A percentile compares a stretch with the other conserved stretches of the same genome.
phyloP scores from a whole-genome alignment of 2,888 invertebrate genomes.

The Prosopocoilus inquinatus region DNA sequence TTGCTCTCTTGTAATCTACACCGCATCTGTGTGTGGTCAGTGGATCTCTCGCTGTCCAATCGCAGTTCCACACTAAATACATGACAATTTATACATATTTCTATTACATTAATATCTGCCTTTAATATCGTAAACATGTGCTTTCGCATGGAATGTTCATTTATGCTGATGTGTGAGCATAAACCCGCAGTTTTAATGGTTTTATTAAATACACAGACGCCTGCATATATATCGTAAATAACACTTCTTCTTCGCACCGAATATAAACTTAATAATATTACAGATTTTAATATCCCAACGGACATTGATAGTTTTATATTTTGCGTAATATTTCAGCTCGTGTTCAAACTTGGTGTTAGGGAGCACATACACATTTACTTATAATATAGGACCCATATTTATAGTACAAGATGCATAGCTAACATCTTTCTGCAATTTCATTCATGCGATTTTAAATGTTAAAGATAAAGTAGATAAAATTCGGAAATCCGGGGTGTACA shows the following conservation, averaged over 20 bases:
- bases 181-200: slow-evolving; percentile 41
- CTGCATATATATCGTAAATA: slow-evolving; percentile 32
- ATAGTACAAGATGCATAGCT: too few relatives aligned
- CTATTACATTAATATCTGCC: slow-evolving; percentile 5
- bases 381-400: too few relatives aligned
- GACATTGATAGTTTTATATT: neutral
- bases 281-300: neutral
- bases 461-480: too few relatives aligned
- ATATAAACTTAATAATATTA: slow-evolving; percentile 1
- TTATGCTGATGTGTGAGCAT: slow-evolving; percentile 41
- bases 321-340: neutral
- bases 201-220: slow-evolving; percentile 42
- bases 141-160: slow-evolving; percentile 33
- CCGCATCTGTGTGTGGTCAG: slow-evolving; percentile 11
- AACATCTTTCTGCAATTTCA: too few relatives aligned
- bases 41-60: slow-evolving; percentile 5
- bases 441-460: too few relatives aligned
- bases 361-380: too few relatives aligned
- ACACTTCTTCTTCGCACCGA: neutral
- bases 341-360: too few relatives aligned
- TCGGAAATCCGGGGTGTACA: too few relatives aligned
- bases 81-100: slow-evolving; percentile 5
- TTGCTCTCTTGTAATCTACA: slow-evolving; percentile 11
- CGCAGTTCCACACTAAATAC: slow-evolving; percentile 5
- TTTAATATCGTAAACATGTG: slow-evolving; percentile 1